Base-by-base conservation (phyloP, 2,797 vertebrate species). In the Parauchenoglanis punctatus region DNA sequence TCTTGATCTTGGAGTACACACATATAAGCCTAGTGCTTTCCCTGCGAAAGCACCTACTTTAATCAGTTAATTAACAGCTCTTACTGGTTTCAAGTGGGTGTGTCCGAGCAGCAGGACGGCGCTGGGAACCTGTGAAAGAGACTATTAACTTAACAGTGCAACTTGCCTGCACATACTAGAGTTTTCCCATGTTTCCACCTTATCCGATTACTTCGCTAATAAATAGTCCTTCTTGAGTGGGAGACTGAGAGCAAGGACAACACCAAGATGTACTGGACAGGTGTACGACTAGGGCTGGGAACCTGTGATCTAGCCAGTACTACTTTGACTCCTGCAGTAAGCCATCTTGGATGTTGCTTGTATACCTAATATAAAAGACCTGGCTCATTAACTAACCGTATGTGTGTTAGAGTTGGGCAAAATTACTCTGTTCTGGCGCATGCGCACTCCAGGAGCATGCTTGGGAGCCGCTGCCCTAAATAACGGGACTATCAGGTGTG, bases 401-500 rank as follows among this genome's bases (percentile, higher is more conserved):
- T 11, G 15, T 8, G 8, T 40, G 31, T 59, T 35, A 35, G 4
- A 12, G 25, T 3, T n/a, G 46, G 25, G 0, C 23, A n/a, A 15
- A 13, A 20, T 2, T 7, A 52, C 4, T 7, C n/a, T 17, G 52
- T 54, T 28, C 18, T 2, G 5, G 56, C 77, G 77, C 78, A 61
- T 81, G 78, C 20, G 35, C 35, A 17, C 11, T 81, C 20, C 20
- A 56, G 5, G 6, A 28, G 82, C 17, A 56, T 31, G 15, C 49
- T 25, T 8, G 20, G 63, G 11, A 54, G 35, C 56, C 31, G 0
- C 2, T 13, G 68, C 17, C 8, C 11, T 65, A 65, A 63, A 88
- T 88, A 88, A 88, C 87, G 87, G 87, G 52, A 58, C 52, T 7
- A 86, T 80, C 76, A 70, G 76, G 76, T 75, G 83, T 85, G 83